Evolutionary conservation across 2,888 invertebrate species (phyloP).

Genomic region (Hydropsyche betteni): DNA sequence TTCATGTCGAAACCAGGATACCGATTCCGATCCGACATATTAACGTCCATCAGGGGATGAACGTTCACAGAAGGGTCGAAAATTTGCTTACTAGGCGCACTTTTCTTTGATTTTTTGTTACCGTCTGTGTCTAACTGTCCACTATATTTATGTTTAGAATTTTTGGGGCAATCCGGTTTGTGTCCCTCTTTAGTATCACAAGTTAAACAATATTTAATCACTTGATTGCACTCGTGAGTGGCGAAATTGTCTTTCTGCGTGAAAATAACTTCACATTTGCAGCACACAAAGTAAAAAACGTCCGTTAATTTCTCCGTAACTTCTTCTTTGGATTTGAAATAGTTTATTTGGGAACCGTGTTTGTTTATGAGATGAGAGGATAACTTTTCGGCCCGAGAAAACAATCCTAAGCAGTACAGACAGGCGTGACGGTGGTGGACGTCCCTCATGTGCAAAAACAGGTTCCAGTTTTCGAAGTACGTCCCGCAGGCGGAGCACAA

Average conservation of each 20-base stretch:
- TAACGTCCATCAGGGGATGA: neutral
- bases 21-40: neutral
- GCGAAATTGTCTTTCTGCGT: conserved; percentile 79
- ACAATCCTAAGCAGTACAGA: conserved; percentile 84
- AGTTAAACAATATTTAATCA: conserved; percentile 57
- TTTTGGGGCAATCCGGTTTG: conserved; percentile 56
- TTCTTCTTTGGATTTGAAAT: conserved; percentile 73
- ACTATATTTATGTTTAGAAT: conserved; percentile 40
- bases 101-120: conserved; percentile 52
- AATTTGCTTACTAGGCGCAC: conserved; percentile 51
- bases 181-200: conserved; percentile 59
- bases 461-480: conserved; percentile 87
- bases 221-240: conserved; percentile 71
- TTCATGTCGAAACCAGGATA: neutral
- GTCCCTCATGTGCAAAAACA: conserved; percentile 85
- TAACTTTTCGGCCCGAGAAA: conserved; percentile 80
- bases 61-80: conserved; percentile 8
- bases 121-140: conserved; percentile 54
- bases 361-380: conserved; percentile 80
- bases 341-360: conserved; percentile 78
- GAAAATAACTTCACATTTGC: conserved; percentile 82
- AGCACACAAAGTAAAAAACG: conserved; percentile 81
- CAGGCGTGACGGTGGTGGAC: conserved; percentile 84
- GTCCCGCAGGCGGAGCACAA: conserved; percentile 84
- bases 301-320: conserved; percentile 73